Conservation (phyloP, 2,113 vertebrate species). For the Paraplagusia blochii region DNA sequence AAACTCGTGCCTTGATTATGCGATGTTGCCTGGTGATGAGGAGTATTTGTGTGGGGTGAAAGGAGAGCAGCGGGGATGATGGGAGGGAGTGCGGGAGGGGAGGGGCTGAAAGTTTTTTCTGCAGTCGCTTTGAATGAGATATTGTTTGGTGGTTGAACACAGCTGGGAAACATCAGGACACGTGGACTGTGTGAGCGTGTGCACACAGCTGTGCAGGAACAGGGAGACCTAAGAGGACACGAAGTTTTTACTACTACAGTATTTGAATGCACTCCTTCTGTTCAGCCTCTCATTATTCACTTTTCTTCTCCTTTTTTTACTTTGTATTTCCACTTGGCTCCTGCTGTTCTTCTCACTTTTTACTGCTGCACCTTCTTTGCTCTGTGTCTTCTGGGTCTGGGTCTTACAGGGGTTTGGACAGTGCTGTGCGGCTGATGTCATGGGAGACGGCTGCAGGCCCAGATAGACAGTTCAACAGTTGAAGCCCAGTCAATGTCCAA, state of each 20-base stretch:
- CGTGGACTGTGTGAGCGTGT: constrained; percentile 43
- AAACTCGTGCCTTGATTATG: constrained; percentile 74
- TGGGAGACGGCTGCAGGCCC: constrained; percentile 59
- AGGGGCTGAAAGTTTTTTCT: constrained; percentile 29
- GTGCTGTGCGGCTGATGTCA: constrained; percentile 69
- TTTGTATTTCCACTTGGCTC: neutral
- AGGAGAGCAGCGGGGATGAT: constrained; percentile 51
- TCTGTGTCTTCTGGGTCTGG: constrained; percentile 6
- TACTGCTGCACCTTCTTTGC: neutral
- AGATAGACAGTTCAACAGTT: constrained; percentile 52
- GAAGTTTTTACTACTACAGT: constrained; percentile 40
- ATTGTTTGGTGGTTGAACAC: constrained; percentile 77
- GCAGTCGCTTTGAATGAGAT: constrained; percentile 76
- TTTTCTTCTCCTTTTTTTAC: constrained; percentile 7
- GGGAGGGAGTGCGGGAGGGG: constrained; percentile 42
- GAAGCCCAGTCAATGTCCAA: constrained; percentile 61
- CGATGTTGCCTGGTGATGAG: constrained; percentile 70
- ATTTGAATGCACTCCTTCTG: constrained; percentile 23
- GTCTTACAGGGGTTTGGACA: constrained; percentile 44
- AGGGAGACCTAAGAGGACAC: constrained; percentile 37
- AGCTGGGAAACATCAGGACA: constrained; percentile 80
- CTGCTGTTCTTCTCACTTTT: neutral
- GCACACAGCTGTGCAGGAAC: constrained; percentile 29
- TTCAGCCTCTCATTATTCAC: constrained; percentile 31
- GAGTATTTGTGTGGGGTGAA: constrained; percentile 46